A percentile compares a stretch with the other conserved stretches of the same genome.
These are phyloP conservation scores for Spisula subtruncata DNA, from an alignment of 2,888 invertebrate genomes.

Conservation along the genomic window DNA sequence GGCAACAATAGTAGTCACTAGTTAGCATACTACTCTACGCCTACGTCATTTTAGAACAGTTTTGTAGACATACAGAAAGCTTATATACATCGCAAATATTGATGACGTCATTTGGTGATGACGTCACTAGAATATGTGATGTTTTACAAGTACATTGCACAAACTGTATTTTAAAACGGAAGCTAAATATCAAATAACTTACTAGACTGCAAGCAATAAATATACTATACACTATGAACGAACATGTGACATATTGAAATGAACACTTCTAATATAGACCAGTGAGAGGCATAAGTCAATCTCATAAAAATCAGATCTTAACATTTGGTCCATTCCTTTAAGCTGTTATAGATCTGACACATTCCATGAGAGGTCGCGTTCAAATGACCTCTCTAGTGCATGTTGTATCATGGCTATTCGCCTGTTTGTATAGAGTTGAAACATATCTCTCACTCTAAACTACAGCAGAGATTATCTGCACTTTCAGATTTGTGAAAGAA, in stretches of 20 bases:
- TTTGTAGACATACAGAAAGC: constrained; percentile 10
- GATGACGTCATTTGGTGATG: constrained; percentile 3
- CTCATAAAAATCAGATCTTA: too few relatives aligned
- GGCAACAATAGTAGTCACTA: neutral
- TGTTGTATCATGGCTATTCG: too few relatives aligned
- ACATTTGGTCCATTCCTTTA: neutral
- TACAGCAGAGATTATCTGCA: too few relatives aligned
- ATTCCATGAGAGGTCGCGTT: too few relatives aligned
- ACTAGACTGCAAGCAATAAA: neutral
- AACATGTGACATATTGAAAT: neutral
- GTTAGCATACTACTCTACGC: neutral
- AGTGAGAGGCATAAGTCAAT: too few relatives aligned
- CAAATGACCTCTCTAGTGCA: too few relatives aligned
- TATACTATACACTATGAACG: neutral
- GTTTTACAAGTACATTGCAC: neutral
- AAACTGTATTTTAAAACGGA: neutral
- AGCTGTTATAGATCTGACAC: too few relatives aligned
- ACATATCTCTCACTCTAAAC: too few relatives aligned
- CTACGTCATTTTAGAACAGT: neutral
- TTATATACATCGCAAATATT: constrained; percentile 1
- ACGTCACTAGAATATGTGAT: constrained; percentile 4
- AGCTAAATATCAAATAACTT: neutral
- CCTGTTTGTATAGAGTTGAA: too few relatives aligned
- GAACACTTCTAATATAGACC: too few relatives aligned
- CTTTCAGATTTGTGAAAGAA: too few relatives aligned